Conservation (phyloP, 2,797 vertebrate species). For the Falco naumanni region DNA sequence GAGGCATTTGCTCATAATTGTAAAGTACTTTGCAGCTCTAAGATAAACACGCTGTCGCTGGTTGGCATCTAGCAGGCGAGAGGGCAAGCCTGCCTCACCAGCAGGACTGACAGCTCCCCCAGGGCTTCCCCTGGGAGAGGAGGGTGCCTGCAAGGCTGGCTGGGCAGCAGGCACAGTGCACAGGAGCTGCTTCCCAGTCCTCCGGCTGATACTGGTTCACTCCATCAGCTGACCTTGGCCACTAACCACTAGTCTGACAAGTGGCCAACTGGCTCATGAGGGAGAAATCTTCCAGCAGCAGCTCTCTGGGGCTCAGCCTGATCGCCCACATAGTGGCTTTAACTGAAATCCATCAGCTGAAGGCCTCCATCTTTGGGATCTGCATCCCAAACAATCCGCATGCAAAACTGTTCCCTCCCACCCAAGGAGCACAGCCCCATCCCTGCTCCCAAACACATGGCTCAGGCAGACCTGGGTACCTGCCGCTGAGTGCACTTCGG, state of each 20-base stretch:
- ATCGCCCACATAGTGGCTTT: background rate
- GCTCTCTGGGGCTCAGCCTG: background rate
- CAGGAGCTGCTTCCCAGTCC: background rate
- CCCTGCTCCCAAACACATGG: background rate
- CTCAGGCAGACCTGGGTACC: background rate
- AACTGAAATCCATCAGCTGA: background rate
- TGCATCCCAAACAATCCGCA: background rate
- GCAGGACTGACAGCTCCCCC: background rate
- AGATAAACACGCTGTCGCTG: background rate
- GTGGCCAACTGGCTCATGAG: background rate
- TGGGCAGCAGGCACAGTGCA: background rate
- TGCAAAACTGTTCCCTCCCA: constrained; percentile 12
- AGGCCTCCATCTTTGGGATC: background rate
- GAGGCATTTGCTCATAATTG: background rate
- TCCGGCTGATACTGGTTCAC: accelerated
- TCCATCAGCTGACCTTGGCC: constrained; percentile 18
- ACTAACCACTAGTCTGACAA: background rate
- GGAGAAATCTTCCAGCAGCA: constrained; percentile 6
- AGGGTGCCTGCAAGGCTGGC: background rate
- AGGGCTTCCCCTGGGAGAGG: background rate
- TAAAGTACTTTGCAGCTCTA: constrained; percentile 18
- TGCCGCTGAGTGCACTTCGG: background rate
- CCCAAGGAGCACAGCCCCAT: background rate
- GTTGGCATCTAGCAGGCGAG: constrained; percentile 22
- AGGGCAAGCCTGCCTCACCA: background rate